Conservation (phyloP, 1,140 invertebrate genomes). For the Orchestia grillus region DNA sequence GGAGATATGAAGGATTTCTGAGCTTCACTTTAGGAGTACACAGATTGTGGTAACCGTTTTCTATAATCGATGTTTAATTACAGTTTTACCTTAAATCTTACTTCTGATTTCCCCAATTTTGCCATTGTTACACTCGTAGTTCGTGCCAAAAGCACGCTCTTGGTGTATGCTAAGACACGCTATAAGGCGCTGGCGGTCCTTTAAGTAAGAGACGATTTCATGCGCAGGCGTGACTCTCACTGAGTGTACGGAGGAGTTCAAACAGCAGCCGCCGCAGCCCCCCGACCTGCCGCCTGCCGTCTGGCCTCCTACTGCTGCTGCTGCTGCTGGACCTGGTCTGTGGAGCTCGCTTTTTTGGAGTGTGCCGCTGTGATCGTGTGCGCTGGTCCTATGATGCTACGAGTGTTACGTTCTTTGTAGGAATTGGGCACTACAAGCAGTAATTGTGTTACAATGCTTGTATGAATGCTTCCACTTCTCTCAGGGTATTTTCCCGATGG, state of each 20-base stretch:
- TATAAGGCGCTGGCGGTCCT: background rate
- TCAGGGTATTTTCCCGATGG: background rate
- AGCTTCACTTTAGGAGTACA: background rate
- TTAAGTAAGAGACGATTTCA: background rate
- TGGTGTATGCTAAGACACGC: too few species aligned
- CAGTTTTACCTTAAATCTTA: too few species aligned
- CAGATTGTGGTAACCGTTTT: too few species aligned
- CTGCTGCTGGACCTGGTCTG: background rate
- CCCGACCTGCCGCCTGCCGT: background rate
- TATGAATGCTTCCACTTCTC: background rate
- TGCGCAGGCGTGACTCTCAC: constrained; percentile 15
- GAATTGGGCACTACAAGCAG: too few species aligned
- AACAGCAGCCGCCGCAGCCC: constrained; percentile 14
- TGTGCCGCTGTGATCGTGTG: background rate
- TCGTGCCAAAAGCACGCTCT: background rate
- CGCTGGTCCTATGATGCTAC: too few species aligned
- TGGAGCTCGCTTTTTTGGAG: background rate
- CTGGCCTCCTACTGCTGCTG: background rate
- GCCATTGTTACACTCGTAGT: background rate
- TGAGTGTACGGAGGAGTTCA: constrained; percentile 34
- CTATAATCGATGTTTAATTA: too few species aligned
- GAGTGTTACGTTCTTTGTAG: too few species aligned
- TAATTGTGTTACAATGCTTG: too few species aligned
- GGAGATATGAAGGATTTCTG: background rate
- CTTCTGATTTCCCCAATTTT: too few species aligned